Conservation (phyloP, 2,797 vertebrate genomes). For the Syncerus caffer region DNA sequence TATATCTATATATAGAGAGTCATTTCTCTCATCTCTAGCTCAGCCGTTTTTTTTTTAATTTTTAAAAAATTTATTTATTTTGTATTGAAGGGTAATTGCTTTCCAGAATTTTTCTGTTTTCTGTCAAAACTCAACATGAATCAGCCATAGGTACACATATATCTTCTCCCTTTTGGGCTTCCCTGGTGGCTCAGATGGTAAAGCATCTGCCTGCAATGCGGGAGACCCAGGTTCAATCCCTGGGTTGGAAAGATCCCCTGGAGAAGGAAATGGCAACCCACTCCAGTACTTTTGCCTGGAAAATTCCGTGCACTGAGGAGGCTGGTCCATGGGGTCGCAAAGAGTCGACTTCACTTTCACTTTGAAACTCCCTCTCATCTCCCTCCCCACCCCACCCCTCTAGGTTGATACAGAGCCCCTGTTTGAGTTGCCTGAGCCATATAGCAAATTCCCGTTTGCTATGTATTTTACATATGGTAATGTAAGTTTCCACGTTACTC, state of each 20-base stretch:
- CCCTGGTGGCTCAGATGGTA: accelerated
- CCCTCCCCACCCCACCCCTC: neutral
- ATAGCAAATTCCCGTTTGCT: neutral
- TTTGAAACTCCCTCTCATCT: neutral
- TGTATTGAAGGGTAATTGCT: neutral
- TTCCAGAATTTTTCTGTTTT: neutral
- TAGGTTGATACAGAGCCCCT: neutral
- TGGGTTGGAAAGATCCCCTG: neutral
- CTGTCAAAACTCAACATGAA: neutral
- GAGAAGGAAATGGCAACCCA: neutral
- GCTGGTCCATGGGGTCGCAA: neutral
- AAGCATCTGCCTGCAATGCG: neutral
- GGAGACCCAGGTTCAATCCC: neutral
- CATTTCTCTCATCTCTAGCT: neutral
- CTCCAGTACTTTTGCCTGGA: neutral
- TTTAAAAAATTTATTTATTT: neutral
- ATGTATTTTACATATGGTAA: neutral
- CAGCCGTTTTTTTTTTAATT: neutral
- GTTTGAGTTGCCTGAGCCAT: neutral
- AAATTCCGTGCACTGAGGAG: neutral
- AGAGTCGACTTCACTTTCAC: neutral
- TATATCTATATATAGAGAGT: neutral
- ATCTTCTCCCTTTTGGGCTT: neutral
- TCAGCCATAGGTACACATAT: neutral
- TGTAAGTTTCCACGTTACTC: neutral